A percentile compares a stretch with the other conserved stretches of the same genome.
Evolutionary conservation across 1,140 invertebrate genomes (phyloP).

Genomic region (Lepidurus packardi): DNA sequence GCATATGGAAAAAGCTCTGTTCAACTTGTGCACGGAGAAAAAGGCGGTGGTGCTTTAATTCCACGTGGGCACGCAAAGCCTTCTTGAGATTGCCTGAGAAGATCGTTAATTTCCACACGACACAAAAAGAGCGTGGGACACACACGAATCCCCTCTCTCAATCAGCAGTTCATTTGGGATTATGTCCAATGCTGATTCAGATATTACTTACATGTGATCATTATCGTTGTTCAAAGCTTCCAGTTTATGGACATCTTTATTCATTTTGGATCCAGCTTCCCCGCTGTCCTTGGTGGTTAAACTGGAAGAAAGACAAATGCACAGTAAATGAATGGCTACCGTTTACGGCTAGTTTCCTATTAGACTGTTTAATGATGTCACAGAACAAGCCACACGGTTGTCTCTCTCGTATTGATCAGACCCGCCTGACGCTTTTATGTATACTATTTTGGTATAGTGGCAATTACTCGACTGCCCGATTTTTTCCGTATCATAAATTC

Average conservation of each 20-base stretch:
- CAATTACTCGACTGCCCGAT: no score
- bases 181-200: background rate
- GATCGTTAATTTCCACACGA: no score
- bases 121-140: no score
- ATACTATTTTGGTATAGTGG: background rate
- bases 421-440: background rate
- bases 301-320: background rate
- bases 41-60: background rate
- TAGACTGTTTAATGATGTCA: background rate
- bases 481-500: no score
- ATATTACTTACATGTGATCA: background rate
- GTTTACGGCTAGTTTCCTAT: background rate
- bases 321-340: background rate
- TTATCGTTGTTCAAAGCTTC: constrained; percentile 23
- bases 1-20: no score
- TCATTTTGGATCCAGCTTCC: background rate
- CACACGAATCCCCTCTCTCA: no score
- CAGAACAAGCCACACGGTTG: background rate
- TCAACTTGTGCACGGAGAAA: background rate
- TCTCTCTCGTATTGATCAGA: constrained; percentile 1
- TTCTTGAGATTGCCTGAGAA: background rate
- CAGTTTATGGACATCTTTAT: constrained; percentile 4
- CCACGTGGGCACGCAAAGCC: background rate
- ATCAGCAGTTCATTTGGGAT: background rate
- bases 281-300: background rate